Percentiles rank a stretch among this genome's conserved stretches.
Conservation (phyloP, 2,113 vertebrate species). For the Phylloscopus trochilus region DNA sequence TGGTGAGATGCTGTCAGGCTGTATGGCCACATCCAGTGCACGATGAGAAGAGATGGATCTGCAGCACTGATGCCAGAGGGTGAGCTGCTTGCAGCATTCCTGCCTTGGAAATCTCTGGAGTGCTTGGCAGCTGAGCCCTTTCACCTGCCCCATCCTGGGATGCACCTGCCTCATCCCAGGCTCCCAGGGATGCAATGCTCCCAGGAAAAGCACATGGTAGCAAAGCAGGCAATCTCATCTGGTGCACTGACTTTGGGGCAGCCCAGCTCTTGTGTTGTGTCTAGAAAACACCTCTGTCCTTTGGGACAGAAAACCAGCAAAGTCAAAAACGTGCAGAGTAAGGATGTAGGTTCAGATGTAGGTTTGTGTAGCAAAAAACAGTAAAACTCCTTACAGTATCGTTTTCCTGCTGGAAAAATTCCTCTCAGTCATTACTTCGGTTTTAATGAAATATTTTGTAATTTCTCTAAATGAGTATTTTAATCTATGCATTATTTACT, state of each 20-base stretch:
- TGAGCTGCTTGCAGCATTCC: not conserved
- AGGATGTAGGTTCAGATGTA: not conserved
- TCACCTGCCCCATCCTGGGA: not conserved
- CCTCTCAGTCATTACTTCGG: not conserved
- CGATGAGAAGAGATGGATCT: not conserved
- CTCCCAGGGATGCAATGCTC: not conserved
- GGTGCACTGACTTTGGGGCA: not conserved
- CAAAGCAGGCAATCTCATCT: not conserved
- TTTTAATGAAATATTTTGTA: conserved; percentile 31
- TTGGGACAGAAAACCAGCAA: not conserved
- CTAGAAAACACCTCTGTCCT: not conserved
- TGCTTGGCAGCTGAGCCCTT: not conserved
- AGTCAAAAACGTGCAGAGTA: not conserved
- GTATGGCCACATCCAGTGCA: not conserved
- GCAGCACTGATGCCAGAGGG: fast-evolving
- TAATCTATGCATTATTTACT: conserved; percentile 49
- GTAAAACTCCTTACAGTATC: not conserved
- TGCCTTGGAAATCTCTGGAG: not conserved
- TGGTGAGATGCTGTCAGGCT: not conserved
- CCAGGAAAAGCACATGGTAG: fast-evolving
- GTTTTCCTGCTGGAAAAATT: not conserved
- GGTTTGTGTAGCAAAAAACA: not conserved
- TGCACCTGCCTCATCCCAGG: not conserved
- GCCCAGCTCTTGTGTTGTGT: not conserved
- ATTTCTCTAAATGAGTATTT: conserved; percentile 30